Evolutionary conservation across 2,113 vertebrate species (phyloP).

Genomic region (Fregetta grallaria): DNA sequence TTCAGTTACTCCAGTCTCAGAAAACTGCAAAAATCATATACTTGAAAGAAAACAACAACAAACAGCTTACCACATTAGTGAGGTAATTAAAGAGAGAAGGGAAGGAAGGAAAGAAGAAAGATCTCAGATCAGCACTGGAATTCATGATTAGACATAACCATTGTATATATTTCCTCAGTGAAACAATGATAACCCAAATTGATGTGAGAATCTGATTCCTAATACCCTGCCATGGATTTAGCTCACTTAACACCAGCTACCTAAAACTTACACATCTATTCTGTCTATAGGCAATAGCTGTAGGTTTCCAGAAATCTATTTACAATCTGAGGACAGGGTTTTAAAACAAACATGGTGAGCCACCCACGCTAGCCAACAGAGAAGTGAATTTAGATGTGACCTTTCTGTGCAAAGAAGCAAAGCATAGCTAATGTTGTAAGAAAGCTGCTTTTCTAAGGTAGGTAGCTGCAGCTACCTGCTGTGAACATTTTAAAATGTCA

Average conservation of each 20-base stretch:
- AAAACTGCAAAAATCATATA: constrained; percentile 10
- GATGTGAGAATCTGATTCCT: background rate
- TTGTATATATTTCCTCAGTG: background rate
- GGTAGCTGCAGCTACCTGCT: background rate
- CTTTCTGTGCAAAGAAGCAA: background rate
- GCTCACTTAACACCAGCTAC: background rate
- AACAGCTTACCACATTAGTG: background rate
- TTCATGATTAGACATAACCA: background rate
- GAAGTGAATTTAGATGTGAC: background rate
- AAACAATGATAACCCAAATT: background rate
- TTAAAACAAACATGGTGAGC: background rate
- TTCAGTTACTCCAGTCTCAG: constrained; percentile 1
- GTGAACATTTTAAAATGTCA: background rate
- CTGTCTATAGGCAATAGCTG: background rate
- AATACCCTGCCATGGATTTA: background rate
- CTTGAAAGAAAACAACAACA: background rate
- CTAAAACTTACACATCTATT: background rate
- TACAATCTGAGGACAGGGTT: background rate
- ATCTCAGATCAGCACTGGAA: background rate
- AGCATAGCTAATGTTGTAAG: background rate
- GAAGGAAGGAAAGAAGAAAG: background rate
- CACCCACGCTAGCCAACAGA: background rate
- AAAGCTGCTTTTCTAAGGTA: background rate
- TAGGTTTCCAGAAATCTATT: background rate
- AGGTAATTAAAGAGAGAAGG: background rate